phyloP scores from a whole-genome alignment of 2,888 invertebrate genomes.

The Tuta absoluta region DNA sequence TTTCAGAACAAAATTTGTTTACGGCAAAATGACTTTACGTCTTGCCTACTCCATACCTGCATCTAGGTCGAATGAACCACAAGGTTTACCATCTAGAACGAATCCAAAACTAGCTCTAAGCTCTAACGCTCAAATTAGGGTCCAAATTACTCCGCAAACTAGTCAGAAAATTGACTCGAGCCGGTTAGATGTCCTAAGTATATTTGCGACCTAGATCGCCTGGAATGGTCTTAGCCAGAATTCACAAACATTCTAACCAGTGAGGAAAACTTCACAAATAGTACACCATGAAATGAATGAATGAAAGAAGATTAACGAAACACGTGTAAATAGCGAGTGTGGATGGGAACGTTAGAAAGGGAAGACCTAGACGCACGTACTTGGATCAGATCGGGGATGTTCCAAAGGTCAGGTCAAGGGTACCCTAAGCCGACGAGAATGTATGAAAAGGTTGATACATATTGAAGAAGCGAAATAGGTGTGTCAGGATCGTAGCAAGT shows the following conservation, averaged over 20 bases:
- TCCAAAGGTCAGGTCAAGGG: too few species aligned
- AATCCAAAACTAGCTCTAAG: conserved; percentile 9
- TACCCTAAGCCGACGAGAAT: too few species aligned
- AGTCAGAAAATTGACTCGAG: conserved; percentile 9
- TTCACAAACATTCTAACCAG: background rate
- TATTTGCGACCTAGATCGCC: background rate
- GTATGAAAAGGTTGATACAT: too few species aligned
- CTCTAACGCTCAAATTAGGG: conserved; percentile 1
- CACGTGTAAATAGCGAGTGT: too few species aligned
- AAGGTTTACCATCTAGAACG: conserved; percentile 8
- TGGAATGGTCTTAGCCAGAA: background rate
- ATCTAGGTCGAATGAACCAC: background rate
- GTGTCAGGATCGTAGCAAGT: too few species aligned
- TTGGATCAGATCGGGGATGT: too few species aligned
- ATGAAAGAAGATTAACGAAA: too few species aligned
- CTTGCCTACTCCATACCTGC: background rate
- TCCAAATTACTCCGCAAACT: conserved; percentile 1
- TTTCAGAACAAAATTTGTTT: too few species aligned
- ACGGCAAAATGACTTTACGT: too few species aligned
- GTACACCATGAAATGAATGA: background rate
- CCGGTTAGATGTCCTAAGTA: background rate
- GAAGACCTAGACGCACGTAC: too few species aligned
- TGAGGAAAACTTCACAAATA: background rate
- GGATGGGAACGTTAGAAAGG: too few species aligned
- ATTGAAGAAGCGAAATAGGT: too few species aligned